These are phyloP conservation scores for Eleginops maclovinus DNA, from an alignment of 2,113 vertebrate genomes.

Conservation along the genomic window DNA sequence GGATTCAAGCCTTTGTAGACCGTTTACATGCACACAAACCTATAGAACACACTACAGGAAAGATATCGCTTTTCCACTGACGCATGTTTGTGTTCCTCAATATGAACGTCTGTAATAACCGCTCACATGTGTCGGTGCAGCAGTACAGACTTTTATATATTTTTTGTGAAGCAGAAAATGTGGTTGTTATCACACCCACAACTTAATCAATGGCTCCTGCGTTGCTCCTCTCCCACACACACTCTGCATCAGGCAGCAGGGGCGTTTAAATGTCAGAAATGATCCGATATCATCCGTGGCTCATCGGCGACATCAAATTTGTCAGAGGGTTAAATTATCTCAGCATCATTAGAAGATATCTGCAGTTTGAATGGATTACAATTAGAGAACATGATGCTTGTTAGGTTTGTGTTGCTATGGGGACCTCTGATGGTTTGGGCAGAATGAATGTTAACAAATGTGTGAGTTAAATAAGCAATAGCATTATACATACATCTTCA, in stretches of 20 bases:
- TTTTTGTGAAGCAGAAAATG: conserved; percentile 48
- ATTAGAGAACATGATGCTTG: not conserved
- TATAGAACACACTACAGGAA: too few relatives aligned
- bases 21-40: too few relatives aligned
- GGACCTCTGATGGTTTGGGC: too few relatives aligned
- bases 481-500: too few relatives aligned
- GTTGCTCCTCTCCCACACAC: conserved; percentile 56
- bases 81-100: not conserved
- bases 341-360: not conserved
- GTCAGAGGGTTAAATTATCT: conserved; percentile 35
- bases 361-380: not conserved
- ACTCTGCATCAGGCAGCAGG: conserved; percentile 55
- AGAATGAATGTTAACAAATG: too few relatives aligned
- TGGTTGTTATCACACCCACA: conserved; percentile 58
- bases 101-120: not conserved
- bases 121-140: conserved; percentile 5
- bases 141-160: conserved; percentile 3
- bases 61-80: too few relatives aligned
- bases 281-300: conserved; percentile 52
- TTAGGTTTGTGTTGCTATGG: not conserved
- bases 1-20: too few relatives aligned
- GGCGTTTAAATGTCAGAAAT: conserved; percentile 68
- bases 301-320: conserved; percentile 38
- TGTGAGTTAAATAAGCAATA: too few relatives aligned
- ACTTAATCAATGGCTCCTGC: conserved; percentile 65